A percentile compares a stretch with the other conserved stretches of the same genome.
Evolutionary conservation across 2,888 invertebrate species (phyloP).

Genomic region (Drosophila anomelani): DNA sequence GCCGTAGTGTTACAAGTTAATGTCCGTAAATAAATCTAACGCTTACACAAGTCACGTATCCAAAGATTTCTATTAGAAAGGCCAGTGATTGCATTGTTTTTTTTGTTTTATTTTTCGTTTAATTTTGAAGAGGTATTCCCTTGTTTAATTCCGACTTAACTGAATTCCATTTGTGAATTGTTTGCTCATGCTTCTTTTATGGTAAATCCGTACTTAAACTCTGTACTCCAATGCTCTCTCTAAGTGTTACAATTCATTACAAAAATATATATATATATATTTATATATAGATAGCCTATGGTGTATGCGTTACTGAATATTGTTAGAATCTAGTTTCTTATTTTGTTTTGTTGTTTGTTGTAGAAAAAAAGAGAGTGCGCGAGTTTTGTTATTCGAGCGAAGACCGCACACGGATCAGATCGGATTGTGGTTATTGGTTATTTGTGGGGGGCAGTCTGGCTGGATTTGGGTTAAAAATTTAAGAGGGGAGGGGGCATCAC

Average conservation of each 20-base stretch:
- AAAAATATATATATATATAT: conserved; percentile 67
- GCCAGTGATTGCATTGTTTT: conserved; percentile 24
- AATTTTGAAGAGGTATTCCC: conserved; percentile 48
- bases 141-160: conserved; percentile 43
- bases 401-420: conserved; percentile 41
- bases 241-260: conserved; percentile 74
- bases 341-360: too few species aligned
- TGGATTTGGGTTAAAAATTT: conserved; percentile 2
- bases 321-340: conserved; percentile 33
- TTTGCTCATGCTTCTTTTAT: conserved; percentile 23
- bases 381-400: conserved; percentile 68
- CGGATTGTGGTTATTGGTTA: conserved; percentile 8
- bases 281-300: conserved; percentile 64
- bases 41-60: conserved; percentile 9
- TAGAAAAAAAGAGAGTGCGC: conserved; percentile 46
- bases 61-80: not conserved
- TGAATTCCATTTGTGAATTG: conserved; percentile 35
- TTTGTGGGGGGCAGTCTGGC: conserved; percentile 14
- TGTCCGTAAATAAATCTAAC: conserved; percentile 21
- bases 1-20: conserved; percentile 33
- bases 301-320: conserved; percentile 48
- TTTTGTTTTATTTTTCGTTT: conserved; percentile 31
- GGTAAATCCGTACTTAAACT: conserved; percentile 64
- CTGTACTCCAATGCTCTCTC: conserved; percentile 70
- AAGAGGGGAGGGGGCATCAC: not conserved